Base-by-base conservation (phyloP, 2,888 invertebrate species). In the Drosophila demipolita region DNA sequence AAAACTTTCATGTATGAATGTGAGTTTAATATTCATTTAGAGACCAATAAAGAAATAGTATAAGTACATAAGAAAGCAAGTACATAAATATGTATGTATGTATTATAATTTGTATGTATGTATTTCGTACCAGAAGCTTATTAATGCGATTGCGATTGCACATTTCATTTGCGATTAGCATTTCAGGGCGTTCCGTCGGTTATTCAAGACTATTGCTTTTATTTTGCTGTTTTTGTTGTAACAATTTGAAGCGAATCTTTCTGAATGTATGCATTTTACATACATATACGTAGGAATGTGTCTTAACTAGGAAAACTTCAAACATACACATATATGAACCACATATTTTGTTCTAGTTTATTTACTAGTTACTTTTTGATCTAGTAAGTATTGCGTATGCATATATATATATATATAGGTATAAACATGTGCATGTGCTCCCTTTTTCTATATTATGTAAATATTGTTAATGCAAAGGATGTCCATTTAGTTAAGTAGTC, bases 141-240 rank as follows among this genome's bases (percentile, higher is more conserved):
- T 48, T 48, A 26, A 36, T 60, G 36, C 50, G 36, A 60, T 60
- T 60, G 60, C 60, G 60, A 60, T 60, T 60, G 60, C 60, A 60
- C 36, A 50, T 57, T 60, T 60, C 60, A 60, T 60, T 60, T 60
- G 50, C 50, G 26, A 35, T 50, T 36, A 50, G 35, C 60, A 60
- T 50, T 60, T 57, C 57, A 57, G 57, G 57, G 57, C 42, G 57
- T 57, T 29, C 42, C 57, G 57, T 57, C 17, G 57, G 40, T 42
- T 53, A 38, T 32, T 32, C 7, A 53, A 53, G n/a, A 57, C 32
- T 32, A 57, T 57, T 57, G 5, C 20, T n/a, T 32, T 15, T 38
- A n/a, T 38, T 17, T 55, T 42, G 11, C 11, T 42, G n/a, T 42
- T 20, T 12, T 45, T 45, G 23, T 15, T 29, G 29, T 20, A 40